phyloP scores from a whole-genome alignment of 2,888 invertebrate species.

The Buathra laborator region DNA sequence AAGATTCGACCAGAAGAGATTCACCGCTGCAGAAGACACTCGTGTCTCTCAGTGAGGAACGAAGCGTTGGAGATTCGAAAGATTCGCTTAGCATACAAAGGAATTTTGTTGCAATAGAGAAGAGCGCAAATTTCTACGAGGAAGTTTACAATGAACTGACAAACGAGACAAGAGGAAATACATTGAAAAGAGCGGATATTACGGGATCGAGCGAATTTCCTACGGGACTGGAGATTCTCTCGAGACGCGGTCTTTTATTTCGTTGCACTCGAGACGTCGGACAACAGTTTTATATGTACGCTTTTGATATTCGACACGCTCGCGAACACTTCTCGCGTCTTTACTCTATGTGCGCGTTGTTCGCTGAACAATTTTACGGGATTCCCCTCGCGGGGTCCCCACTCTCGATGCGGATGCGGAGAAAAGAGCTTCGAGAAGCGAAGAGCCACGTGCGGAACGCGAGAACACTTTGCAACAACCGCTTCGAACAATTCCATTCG shows the following conservation, averaged over 20 bases:
- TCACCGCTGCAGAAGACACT: neutral
- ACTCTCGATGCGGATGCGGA: neutral
- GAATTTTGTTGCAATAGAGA: conserved; percentile 46
- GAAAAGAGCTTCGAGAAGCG: neutral
- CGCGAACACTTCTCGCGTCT: conserved; percentile 24
- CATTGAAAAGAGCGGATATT: conserved; percentile 39
- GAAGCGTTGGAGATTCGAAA: conserved; percentile 17
- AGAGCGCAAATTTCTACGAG: conserved; percentile 2
- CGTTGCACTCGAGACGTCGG: conserved; percentile 16
- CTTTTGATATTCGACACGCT: conserved; percentile 62
- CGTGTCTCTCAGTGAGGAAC: conserved; percentile 39
- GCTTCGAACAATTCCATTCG: conserved; percentile 32
- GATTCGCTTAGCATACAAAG: conserved; percentile 65
- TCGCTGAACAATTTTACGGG: conserved; percentile 62
- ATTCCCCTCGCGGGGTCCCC: conserved; percentile 40
- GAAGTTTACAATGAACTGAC: neutral
- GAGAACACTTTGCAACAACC: conserved; percentile 39
- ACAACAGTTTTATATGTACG: conserved; percentile 22
- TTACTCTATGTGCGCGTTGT: conserved; percentile 38
- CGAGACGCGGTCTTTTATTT: conserved; percentile 43
- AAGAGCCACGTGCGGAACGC: conserved; percentile 62
- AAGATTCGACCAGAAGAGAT: conserved; percentile 5
- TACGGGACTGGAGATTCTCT: conserved; percentile 37
- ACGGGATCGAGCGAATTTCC: conserved; percentile 43
- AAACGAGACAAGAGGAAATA: neutral